A percentile compares a stretch with the other conserved stretches of the same genome.
Conservation (phyloP, 2,797 vertebrate species). For the Emys orbicularis region DNA sequence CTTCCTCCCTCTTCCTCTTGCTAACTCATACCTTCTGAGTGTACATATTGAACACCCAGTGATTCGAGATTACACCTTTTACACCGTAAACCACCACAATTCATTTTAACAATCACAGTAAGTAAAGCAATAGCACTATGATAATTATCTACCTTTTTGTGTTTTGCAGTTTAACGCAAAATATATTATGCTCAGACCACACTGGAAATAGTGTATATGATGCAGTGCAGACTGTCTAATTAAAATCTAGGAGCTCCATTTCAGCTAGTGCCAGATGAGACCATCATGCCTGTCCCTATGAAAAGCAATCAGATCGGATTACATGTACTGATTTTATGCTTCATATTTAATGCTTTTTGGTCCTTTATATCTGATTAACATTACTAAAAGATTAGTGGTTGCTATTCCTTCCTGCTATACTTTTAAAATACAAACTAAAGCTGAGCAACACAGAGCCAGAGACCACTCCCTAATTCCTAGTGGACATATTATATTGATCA, state of each 20-base stretch:
- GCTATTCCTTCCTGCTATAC: constrained; percentile 46
- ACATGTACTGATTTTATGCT: neutral
- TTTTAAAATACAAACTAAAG: constrained; percentile 67
- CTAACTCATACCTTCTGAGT: constrained; percentile 76
- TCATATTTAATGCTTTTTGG: neutral
- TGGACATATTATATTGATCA: constrained; percentile 81
- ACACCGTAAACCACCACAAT: constrained; percentile 34
- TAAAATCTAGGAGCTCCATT: constrained; percentile 68
- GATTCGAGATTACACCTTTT: constrained; percentile 54
- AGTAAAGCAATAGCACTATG: constrained; percentile 8
- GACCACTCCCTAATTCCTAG: constrained; percentile 85
- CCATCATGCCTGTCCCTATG: constrained; percentile 41
- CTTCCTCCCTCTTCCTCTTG: constrained; percentile 51
- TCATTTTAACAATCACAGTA: neutral
- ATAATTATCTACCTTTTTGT: neutral
- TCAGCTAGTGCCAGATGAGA: constrained; percentile 68
- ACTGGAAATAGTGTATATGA: neutral
- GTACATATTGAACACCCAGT: constrained; percentile 43
- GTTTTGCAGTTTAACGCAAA: constrained; percentile 19
- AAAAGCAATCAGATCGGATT: neutral
- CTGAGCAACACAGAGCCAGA: constrained; percentile 61
- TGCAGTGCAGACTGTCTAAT: constrained; percentile 70
- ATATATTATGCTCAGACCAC: neutral
- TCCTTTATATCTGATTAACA: neutral
- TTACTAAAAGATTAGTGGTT: neutral